These are phyloP conservation scores for Ammospiza caudacuta DNA, from an alignment of 2,113 vertebrate genomes.

Conservation along the genomic window DNA sequence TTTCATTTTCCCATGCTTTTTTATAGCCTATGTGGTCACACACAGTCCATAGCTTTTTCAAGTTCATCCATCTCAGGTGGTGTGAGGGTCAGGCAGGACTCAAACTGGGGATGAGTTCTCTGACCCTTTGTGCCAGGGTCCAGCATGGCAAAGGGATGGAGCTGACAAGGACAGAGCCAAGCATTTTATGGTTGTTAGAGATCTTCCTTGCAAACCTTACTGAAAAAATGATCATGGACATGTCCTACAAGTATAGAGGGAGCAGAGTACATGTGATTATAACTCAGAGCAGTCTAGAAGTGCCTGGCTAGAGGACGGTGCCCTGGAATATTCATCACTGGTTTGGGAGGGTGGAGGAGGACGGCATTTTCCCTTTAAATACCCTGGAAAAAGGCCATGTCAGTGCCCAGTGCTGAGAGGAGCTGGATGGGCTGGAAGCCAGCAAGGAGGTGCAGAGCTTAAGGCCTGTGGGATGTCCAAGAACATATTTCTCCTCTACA, in stretches of 20 bases:
- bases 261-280: background rate
- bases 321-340: background rate
- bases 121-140: background rate
- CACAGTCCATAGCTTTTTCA: background rate
- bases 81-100: background rate
- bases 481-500: background rate
- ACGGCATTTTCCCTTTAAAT: background rate
- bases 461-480: background rate
- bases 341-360: background rate
- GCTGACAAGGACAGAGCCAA: background rate
- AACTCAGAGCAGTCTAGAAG: background rate
- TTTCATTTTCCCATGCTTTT: background rate
- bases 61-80: background rate
- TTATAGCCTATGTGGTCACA: background rate
- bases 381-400: background rate
- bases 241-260: background rate
- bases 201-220: background rate
- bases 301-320: background rate
- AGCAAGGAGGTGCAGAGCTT: background rate
- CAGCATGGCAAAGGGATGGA: background rate
- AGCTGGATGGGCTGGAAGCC: background rate
- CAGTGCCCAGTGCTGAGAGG: background rate
- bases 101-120: background rate
- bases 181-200: background rate
- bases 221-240: background rate